A percentile compares a stretch with the other conserved stretches of the same genome.
phyloP scores from a whole-genome alignment of 2,888 invertebrate genomes.

The Hyalella azteca region DNA sequence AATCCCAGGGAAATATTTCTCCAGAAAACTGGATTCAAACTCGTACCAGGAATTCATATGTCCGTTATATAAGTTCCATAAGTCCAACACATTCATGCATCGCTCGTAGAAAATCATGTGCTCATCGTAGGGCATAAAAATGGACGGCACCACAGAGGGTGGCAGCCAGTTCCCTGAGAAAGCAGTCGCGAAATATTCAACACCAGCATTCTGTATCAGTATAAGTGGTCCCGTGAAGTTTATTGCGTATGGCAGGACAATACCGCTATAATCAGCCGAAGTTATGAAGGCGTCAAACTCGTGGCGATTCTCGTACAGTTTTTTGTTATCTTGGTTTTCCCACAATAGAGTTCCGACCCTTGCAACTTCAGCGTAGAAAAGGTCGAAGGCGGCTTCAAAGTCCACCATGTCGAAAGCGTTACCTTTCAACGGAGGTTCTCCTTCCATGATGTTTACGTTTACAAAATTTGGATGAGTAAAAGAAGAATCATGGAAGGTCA shows the following conservation, averaged over 20 bases:
- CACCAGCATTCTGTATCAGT: constrained; percentile 39
- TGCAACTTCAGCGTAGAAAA: too few species aligned
- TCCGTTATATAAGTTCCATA: too few species aligned
- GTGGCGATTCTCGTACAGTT: too few species aligned
- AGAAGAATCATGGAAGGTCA: constrained; percentile 38
- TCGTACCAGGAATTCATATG: too few species aligned
- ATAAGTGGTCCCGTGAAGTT: constrained; percentile 41
- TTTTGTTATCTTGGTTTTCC: too few species aligned
- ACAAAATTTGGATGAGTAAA: background rate
- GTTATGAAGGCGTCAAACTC: background rate
- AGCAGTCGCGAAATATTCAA: constrained; percentile 16
- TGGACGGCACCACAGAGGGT: constrained; percentile 31
- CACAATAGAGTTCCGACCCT: too few species aligned
- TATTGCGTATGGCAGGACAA: constrained; percentile 37
- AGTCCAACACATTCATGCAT: constrained; percentile 33
- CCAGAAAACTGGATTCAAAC: too few species aligned
- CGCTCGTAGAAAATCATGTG: constrained; percentile 43
- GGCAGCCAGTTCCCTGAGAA: constrained; percentile 42
- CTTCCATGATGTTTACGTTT: too few species aligned
- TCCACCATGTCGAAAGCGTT: too few species aligned
- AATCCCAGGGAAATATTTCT: too few species aligned
- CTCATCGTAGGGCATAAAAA: constrained; percentile 15
- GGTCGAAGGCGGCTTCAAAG: too few species aligned
- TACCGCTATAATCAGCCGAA: constrained; percentile 16
- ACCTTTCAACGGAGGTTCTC: too few species aligned